phyloP scores from a whole-genome alignment of 2,113 vertebrate species.

The Misgurnus anguillicaudatus region DNA sequence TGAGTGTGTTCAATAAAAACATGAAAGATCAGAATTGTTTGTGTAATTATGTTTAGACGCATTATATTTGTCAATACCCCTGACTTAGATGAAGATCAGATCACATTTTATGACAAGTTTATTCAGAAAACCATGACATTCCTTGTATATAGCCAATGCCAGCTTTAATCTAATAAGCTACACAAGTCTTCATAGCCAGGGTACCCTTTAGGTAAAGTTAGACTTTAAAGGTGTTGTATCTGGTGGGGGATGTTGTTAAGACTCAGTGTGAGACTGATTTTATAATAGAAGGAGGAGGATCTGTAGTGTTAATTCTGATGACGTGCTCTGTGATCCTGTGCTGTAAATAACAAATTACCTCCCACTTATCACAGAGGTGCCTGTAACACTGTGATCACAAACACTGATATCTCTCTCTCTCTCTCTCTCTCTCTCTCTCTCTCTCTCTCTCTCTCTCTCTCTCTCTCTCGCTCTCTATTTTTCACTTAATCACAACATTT shows the following conservation, averaged over 20 bases:
- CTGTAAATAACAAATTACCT: conserved; percentile 11
- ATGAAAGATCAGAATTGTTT: too few species aligned
- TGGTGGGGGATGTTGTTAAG: neutral
- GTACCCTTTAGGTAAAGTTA: too few species aligned
- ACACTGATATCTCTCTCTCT: conserved; percentile 4
- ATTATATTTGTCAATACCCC: too few species aligned
- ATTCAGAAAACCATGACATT: too few species aligned
- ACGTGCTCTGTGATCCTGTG: conserved; percentile 11
- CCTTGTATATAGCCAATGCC: too few species aligned
- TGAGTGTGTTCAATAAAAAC: too few species aligned
- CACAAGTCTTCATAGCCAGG: too few species aligned
- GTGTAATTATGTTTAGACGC: too few species aligned
- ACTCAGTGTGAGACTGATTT: neutral
- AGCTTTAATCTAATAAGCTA: too few species aligned
- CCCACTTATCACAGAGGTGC: conserved; percentile 1
- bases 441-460: neutral
- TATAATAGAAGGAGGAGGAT: neutral
- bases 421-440: neutral
- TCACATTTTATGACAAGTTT: too few species aligned
- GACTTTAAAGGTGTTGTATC: neutral
- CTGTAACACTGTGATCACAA: conserved; percentile 14
- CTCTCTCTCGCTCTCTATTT: neutral
- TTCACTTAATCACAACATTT: neutral
- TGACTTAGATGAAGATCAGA: too few species aligned
- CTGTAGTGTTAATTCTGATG: neutral